Percentiles rank a stretch among this genome's conserved stretches.
These are phyloP conservation scores for Drosophila elegans DNA, from an alignment of 1,140 invertebrate genomes.

Conservation along the genomic window DNA sequence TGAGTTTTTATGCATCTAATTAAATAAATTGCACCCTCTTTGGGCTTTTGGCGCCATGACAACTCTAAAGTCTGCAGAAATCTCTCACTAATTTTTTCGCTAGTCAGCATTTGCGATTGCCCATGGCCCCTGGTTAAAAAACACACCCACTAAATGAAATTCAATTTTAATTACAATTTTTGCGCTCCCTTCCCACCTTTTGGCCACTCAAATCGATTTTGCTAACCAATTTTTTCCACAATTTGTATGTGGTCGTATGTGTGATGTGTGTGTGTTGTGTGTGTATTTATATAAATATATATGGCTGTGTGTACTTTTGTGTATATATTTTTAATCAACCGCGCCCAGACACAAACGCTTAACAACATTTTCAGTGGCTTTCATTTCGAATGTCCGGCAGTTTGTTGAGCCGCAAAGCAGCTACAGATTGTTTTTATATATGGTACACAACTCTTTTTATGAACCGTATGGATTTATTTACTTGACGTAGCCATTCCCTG, in stretches of 20 bases:
- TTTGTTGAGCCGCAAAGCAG: conserved; percentile 72
- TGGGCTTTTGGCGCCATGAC: conserved; percentile 59
- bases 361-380: conserved; percentile 63
- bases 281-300: conserved; percentile 13
- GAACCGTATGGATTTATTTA: conserved; percentile 75
- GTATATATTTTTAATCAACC: conserved; percentile 78
- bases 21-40: conserved; percentile 82
- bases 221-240: conserved; percentile 61
- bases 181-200: conserved; percentile 20
- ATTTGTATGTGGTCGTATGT: conserved; percentile 22
- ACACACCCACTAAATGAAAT: conserved; percentile 68
- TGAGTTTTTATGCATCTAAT: conserved; percentile 84
- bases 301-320: conserved; percentile 31
- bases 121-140: conserved; percentile 30
- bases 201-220: conserved; percentile 70
- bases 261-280: not conserved
- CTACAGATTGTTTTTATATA: conserved; percentile 74
- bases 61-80: conserved; percentile 51
- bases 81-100: conserved; percentile 20
- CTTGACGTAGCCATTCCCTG: conserved; percentile 39
- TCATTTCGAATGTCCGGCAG: conserved; percentile 63
- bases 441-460: conserved; percentile 33
- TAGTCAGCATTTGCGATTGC: conserved; percentile 32
- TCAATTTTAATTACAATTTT: conserved; percentile 81
- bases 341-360: conserved; percentile 74